Base-by-base conservation (phyloP, 2,113 vertebrate species). In the Baryphthengus martii region DNA sequence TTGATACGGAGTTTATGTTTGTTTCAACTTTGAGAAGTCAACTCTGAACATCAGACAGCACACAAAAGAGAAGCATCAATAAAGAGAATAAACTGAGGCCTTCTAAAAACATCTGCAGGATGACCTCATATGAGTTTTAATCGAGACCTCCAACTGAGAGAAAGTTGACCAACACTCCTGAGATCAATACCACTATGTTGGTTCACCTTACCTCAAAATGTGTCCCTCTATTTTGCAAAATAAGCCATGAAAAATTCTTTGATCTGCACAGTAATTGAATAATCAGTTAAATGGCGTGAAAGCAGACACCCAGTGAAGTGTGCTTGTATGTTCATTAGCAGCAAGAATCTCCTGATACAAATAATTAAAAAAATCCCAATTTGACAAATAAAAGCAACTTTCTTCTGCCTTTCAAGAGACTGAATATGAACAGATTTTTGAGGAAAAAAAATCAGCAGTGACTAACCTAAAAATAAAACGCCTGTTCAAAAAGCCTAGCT, bases 401-500 rank as follows among this genome's bases (percentile, higher is more conserved):
- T 39, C 17, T 71, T 88, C 52, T 83, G 35, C 85, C 29, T 49
- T 94, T 81, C n/a, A 55, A 58, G 53, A 86, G 50, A 25, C 47
- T 67, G 68, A 55, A 26, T 14, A 63, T 3, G 6, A 88, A 93
- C 31, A 40, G 35, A 35, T 71, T 83, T 77, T 45, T 40, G 24
- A 11, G 15, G 72, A 91, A n/a, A 40, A 65, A 75, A 90, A 59
- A 78, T 35, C 81, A 85, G 58, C 58, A 82, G 68, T 65, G 76
- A 95, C 92, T 95, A 97, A 89, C 59, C 56, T 92, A 77, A 93
- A 96, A 79, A 79, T 68, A 94, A 86, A 74, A 84, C 4, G 53
- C 75, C 89, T 61, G 61, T 78, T 91, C 80, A 82, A 70, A 88
- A 91, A 83, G 50, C 17, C 58, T 85, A 50, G 62, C 77, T 53